Base-by-base conservation (phyloP, 92 coral and sea anemone species). In the Anthopleura xanthogrammica region DNA sequence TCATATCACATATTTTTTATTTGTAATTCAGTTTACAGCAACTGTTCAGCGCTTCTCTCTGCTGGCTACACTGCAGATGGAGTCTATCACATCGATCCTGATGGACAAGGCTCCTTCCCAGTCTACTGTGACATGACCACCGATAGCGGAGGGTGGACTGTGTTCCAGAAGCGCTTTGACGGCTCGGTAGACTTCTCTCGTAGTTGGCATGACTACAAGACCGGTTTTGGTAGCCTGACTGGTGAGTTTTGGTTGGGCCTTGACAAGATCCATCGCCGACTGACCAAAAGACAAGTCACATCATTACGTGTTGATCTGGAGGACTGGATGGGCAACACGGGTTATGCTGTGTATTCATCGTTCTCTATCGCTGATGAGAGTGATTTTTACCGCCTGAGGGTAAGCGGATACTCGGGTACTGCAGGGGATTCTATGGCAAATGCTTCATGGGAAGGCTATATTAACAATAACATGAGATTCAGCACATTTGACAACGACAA, bases 101-200 rank as follows among this genome's bases (percentile, higher is more conserved):
- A 80, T 16, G 85, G 77, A 12, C 43, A 62, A 7, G 85, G 66
- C 36, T 36, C 7, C 11, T n/a, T 80, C 55, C 39, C 17, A 39
- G 82, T 54, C 20, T 88, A 75, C 56, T 88, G 91, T 80, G 91
- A 88, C 83, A 89, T 85, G 82, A 52, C 73, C 20, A 80, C 62
- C n/a, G 62, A 57, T 57, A 20, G 62, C 62, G 62, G 85, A 13
- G 91, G 89, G 12, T 88, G 89, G 89, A 76, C 70, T 10, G 79
- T 88, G 40, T 58, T 85, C 16, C 91, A 88, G 60, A 70, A 82
- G 16, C 89, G 89, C 82, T 20, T 52, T 2, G 46, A 60, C 60
- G 91, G 89, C 17, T 77, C 83, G 8, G 65, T 57, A 13, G 12
- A 13, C 0, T 57, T 57, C 62, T 13, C 12, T 57, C 62, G 62